Conservation (phyloP, 2,888 invertebrate species). For the Danaus chrysippus region DNA sequence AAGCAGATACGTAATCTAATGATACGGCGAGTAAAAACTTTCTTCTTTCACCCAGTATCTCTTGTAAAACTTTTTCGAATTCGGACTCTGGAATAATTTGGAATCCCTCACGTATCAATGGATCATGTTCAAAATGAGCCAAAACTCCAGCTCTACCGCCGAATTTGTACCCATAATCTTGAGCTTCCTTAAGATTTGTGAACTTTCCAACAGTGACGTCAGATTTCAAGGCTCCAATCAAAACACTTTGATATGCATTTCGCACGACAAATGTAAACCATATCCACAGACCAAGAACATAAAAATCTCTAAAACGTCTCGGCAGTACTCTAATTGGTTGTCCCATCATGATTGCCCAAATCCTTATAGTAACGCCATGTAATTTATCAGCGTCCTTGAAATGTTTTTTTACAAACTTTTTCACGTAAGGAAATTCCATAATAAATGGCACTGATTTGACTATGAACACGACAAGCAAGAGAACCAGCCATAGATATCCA, state of each 20-base stretch:
- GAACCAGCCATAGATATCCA: slow-evolving; percentile 55
- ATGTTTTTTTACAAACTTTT: slow-evolving; percentile 45
- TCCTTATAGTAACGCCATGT: slow-evolving; percentile 47
- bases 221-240: slow-evolving; percentile 60
- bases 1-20: slow-evolving; percentile 56
- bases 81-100: slow-evolving; percentile 49
- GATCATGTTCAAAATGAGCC: slow-evolving; percentile 56
- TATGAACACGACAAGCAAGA: slow-evolving; percentile 47
- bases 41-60: slow-evolving; percentile 47
- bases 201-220: slow-evolving; percentile 53
- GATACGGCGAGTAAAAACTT: slow-evolving; percentile 57
- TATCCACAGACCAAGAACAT: slow-evolving; percentile 56
- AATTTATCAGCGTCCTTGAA: slow-evolving; percentile 50
- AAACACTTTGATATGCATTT: slow-evolving; percentile 61
- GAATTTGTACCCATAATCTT: slow-evolving; percentile 49
- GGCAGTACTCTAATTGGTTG: slow-evolving; percentile 55
- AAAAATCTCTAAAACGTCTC: slow-evolving; percentile 58
- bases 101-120: slow-evolving; percentile 47
- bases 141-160: slow-evolving; percentile 56
- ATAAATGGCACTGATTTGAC: slow-evolving; percentile 51
- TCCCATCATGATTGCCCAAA: slow-evolving; percentile 59
- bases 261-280: slow-evolving; percentile 64
- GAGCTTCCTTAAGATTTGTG: slow-evolving; percentile 47
- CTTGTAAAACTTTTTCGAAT: slow-evolving; percentile 50
- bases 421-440: slow-evolving; percentile 44